phyloP scores from a whole-genome alignment of 2,113 vertebrate genomes.

The Pleuronectes platessa region DNA sequence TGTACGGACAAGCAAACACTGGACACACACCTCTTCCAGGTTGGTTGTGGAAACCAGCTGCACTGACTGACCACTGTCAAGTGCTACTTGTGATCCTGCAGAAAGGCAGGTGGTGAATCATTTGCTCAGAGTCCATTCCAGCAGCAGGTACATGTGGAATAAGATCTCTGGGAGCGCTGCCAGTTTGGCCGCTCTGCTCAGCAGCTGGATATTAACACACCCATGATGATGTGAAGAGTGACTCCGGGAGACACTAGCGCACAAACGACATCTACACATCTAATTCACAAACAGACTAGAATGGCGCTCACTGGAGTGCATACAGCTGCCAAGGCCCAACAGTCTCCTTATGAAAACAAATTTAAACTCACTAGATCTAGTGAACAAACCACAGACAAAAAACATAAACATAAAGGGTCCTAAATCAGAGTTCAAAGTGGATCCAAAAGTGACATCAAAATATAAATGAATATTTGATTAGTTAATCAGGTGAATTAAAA shows the following conservation, averaged over 20 bases:
- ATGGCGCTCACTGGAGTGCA: too few relatives aligned
- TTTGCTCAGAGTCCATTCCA: constrained; percentile 35
- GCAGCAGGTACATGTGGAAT: constrained; percentile 54
- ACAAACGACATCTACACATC: neutral
- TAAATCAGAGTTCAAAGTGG: too few relatives aligned
- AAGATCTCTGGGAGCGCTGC: constrained; percentile 48
- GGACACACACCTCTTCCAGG: constrained; percentile 3
- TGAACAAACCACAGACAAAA: too few relatives aligned
- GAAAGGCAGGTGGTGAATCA: constrained; percentile 43
- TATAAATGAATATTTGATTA: too few relatives aligned
- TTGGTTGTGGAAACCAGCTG: constrained; percentile 33
- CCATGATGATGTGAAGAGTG: constrained; percentile 19
- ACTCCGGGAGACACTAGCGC: constrained; percentile 5
- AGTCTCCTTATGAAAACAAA: too few relatives aligned
- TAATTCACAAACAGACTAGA: neutral
- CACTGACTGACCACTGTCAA: neutral
- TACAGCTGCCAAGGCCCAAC: too few relatives aligned
- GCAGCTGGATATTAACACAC: constrained; percentile 47
- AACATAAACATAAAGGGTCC: too few relatives aligned
- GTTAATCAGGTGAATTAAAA: too few relatives aligned
- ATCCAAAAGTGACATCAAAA: too few relatives aligned
- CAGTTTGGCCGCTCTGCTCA: constrained; percentile 31
- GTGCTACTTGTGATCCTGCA: constrained; percentile 7
- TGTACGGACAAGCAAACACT: neutral
- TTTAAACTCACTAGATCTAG: too few relatives aligned